These are phyloP conservation scores for Lepidostoma basale DNA, from an alignment of 1,140 invertebrate species.

Conservation along the genomic window DNA sequence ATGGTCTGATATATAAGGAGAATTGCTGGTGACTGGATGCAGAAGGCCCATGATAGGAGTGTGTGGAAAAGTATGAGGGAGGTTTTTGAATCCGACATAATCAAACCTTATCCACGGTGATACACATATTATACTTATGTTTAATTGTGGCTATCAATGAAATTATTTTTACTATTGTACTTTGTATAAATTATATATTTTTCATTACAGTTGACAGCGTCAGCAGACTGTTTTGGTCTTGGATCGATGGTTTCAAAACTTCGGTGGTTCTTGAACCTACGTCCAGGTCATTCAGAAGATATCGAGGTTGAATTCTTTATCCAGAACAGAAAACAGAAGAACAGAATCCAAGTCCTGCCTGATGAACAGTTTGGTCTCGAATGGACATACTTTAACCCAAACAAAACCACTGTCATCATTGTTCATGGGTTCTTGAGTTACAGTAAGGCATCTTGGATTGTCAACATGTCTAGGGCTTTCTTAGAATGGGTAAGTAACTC, in stretches of 20 bases:
- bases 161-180: not conserved
- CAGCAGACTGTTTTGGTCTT: constrained; percentile 52
- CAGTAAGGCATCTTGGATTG: constrained; percentile 61
- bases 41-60: no score
- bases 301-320: constrained; percentile 52
- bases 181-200: not conserved
- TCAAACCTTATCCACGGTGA: not conserved
- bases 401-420: constrained; percentile 60
- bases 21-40: no score
- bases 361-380: constrained; percentile 64
- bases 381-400: constrained; percentile 61
- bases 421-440: constrained; percentile 66
- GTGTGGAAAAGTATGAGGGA: no score
- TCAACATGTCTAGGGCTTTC: constrained; percentile 59
- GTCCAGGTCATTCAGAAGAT: constrained; percentile 42
- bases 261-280: constrained; percentile 47
- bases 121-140: not conserved
- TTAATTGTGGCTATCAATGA: not conserved
- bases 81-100: not conserved
- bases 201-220: constrained; percentile 18
- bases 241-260: constrained; percentile 46
- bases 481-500: constrained; percentile 56
- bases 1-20: no score
- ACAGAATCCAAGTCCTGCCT: constrained; percentile 47
- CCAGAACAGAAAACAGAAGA: constrained; percentile 47